Base-by-base conservation (phyloP, 2,797 vertebrate species). In the Falco concolor region DNA sequence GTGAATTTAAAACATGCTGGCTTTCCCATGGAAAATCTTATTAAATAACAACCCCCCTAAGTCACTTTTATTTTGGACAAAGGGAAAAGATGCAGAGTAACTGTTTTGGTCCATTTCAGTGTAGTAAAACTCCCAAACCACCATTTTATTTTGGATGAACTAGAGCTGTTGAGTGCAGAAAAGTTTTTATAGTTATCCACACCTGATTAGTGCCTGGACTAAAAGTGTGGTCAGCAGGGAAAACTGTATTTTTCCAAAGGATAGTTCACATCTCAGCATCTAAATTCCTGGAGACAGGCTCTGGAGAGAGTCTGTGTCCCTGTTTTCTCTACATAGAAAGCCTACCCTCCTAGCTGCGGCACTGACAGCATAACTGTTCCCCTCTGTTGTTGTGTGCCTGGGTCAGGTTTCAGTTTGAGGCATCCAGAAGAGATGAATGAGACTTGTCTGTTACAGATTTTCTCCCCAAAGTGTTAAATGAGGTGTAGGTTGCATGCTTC, bases 281-380 rank as follows among this genome's bases (percentile, higher is more conserved):
- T 61, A 47, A 8, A 86, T 64, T 30, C 13, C 27, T 5, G 13
- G 36, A 18, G 38, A 30, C 13, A 80, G 56, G 34, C 74, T 90
- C 44, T 93, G 79, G n/a, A 53, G 36, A 52, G 38, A 16, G 30
- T 7, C 30, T 40, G 12, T 21, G 21, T 52, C 67, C 72, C 82
- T 59, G 22, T 40, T 82, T 67, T 84, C 9, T 5, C 20, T 12
- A 0, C 0, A 0, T 0, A 7, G 49, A 32, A 40, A 49, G 72
- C 52, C 57, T 42, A 0, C 23, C 9, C 25, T 30, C 57, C 74
- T 24, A 12, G 38, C 50, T 57, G 64, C 44, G 79, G 23, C 28
- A 4, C 36, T 38, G 80, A 1, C 56, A 70, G 80, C 44, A 42
- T 81, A 16, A 12, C 34, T 68, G 14, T 47, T 84, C 13, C 45